Evolutionary conservation across 2,888 invertebrate species (phyloP).

Genomic region (Hipparchia sbordonii): DNA sequence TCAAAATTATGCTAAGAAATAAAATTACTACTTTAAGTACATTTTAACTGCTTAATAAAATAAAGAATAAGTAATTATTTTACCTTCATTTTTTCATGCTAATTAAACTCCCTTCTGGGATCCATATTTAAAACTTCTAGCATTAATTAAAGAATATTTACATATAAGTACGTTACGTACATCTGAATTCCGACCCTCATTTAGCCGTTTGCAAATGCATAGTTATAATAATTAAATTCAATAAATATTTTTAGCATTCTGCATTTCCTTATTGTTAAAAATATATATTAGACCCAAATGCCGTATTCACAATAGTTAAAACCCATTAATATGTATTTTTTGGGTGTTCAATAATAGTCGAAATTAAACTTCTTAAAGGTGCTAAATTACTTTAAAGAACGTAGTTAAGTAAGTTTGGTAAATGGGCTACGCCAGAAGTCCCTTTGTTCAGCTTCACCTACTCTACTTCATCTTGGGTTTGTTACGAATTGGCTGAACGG

Average conservation of each 20-base stretch:
- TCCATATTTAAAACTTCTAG: conserved; percentile 12
- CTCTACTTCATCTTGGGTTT: too few relatives aligned
- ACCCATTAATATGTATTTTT: too few relatives aligned
- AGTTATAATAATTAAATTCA: conserved; percentile 8
- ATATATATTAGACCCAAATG: background rate
- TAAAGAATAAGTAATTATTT: conserved; percentile 7
- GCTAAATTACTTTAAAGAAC: too few relatives aligned
- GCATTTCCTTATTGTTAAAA: conserved; percentile 14
- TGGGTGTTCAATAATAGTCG: too few relatives aligned
- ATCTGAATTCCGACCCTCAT: conserved; percentile 39
- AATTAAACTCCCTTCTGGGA: background rate
- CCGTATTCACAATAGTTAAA: too few relatives aligned
- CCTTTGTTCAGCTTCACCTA: too few relatives aligned
- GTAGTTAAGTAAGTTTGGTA: too few relatives aligned
- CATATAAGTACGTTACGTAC: conserved; percentile 33
- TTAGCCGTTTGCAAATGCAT: conserved; percentile 33
- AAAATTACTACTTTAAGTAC: conserved; percentile 1
- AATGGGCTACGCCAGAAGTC: too few relatives aligned
- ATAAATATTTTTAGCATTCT: conserved; percentile 14
- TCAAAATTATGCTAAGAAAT: conserved; percentile 3
- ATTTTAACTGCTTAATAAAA: background rate
- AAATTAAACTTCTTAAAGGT: too few relatives aligned
- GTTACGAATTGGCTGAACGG: too few relatives aligned
- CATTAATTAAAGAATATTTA: conserved; percentile 3
- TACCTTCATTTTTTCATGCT: background rate